phyloP scores from a whole-genome alignment of 2,113 vertebrate species.

The Turdus rufiventris region DNA sequence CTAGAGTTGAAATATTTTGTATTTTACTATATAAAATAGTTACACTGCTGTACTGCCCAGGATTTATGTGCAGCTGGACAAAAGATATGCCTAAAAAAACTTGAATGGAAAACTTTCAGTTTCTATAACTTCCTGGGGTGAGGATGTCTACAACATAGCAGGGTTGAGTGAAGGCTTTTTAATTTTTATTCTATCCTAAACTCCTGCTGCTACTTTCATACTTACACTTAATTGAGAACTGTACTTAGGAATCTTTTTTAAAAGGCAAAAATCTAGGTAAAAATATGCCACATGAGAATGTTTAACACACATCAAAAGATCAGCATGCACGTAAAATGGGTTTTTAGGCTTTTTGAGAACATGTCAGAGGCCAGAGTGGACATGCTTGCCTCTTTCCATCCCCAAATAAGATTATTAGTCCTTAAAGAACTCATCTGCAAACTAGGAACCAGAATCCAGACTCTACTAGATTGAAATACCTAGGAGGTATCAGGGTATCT shows the following conservation, averaged over 20 bases:
- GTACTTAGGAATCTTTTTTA: not conserved
- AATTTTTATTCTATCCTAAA: not conserved
- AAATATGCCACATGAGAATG: not conserved
- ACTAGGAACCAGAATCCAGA: not conserved
- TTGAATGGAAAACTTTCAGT: not conserved
- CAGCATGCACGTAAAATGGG: fast-evolving
- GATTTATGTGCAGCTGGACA: not conserved
- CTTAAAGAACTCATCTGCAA: not conserved
- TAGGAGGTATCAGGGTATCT: not conserved
- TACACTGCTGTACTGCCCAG: not conserved
- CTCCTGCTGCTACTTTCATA: not conserved
- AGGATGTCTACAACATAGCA: not conserved
- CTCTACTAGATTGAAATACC: not conserved
- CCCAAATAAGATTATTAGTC: not conserved
- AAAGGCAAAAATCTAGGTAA: not conserved
- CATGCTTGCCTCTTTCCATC: not conserved
- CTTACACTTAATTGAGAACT: not conserved
- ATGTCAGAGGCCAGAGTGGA: not conserved
- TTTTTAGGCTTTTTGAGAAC: not conserved
- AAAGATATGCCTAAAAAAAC: not conserved
- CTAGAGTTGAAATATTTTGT: not conserved
- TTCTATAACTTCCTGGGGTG: not conserved
- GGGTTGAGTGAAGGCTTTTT: not conserved
- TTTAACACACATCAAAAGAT: not conserved
- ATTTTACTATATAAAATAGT: not conserved